Percentiles rank a stretch among this genome's conserved stretches.
These are phyloP conservation scores for Drosophila mayaguana DNA, from an alignment of 2,888 invertebrate species.

Conservation along the genomic window DNA sequence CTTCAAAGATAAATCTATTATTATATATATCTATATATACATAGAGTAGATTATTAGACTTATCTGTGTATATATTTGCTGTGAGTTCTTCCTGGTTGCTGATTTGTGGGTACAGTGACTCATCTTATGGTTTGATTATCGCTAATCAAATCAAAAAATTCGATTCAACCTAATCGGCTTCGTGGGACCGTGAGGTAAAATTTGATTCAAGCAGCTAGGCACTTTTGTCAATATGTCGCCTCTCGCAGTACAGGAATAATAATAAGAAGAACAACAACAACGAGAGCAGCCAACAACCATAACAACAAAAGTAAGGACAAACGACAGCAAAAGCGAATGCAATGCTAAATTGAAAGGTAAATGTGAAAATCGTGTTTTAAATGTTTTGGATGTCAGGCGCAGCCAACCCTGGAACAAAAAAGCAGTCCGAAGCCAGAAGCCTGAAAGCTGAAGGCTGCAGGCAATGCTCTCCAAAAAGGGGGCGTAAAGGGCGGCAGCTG, in stretches of 20 bases:
- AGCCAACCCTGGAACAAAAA: conserved; percentile 38
- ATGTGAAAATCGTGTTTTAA: conserved; percentile 79
- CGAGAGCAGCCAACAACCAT: conserved; percentile 4
- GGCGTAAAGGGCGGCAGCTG: not conserved
- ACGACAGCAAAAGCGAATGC: conserved; percentile 41
- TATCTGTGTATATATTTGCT: too few species aligned
- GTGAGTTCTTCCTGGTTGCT: too few species aligned
- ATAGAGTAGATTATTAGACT: too few species aligned
- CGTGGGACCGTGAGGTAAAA: conserved; percentile 44
- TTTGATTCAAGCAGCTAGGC: conserved; percentile 68
- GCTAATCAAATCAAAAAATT: conserved; percentile 57
- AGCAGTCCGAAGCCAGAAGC: conserved; percentile 7
- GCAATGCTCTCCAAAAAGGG: conserved; percentile 9
- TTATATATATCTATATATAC: too few species aligned
- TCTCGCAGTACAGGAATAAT: conserved; percentile 28
- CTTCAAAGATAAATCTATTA: too few species aligned
- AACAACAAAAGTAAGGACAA: conserved; percentile 21
- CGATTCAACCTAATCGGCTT: conserved; percentile 71
- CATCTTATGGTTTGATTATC: conserved; percentile 60
- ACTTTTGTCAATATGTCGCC: conserved; percentile 64
- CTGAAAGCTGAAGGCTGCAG: conserved; percentile 29
- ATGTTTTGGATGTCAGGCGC: conserved; percentile 63
- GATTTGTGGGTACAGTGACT: conserved; percentile 23
- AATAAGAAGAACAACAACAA: conserved; percentile 2
- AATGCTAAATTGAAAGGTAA: conserved; percentile 74